phyloP scores from a whole-genome alignment of 2,888 invertebrate genomes.

The Drosophila nigricruria region DNA sequence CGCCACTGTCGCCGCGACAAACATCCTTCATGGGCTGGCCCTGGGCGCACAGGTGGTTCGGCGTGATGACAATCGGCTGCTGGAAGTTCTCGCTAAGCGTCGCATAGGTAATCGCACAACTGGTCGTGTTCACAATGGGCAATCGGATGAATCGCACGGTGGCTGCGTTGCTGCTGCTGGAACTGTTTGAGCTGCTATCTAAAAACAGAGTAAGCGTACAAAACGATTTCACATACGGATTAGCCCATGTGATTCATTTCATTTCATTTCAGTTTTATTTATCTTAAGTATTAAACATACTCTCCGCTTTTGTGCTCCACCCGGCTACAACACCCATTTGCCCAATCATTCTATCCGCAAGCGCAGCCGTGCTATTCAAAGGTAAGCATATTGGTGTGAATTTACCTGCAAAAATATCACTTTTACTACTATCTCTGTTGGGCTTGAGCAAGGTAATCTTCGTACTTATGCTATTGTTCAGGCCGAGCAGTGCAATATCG shows the following conservation, averaged over 20 bases:
- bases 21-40: constrained; percentile 84
- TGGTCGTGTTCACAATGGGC: constrained; percentile 85
- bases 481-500: constrained; percentile 87
- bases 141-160: constrained; percentile 85
- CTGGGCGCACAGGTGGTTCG: constrained; percentile 84
- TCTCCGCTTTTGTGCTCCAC: constrained; percentile 90
- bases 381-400: constrained; percentile 87
- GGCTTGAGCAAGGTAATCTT: too few species aligned
- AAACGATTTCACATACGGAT: neutral
- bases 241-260: constrained; percentile 6
- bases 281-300: constrained; percentile 79
- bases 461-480: constrained; percentile 83
- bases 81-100: constrained; percentile 84
- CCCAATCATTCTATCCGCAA: constrained; percentile 85
- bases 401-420: constrained; percentile 55
- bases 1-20: constrained; percentile 85
- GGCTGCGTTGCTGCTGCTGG: constrained; percentile 36
- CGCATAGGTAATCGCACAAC: constrained; percentile 84
- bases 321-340: constrained; percentile 89
- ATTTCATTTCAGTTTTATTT: constrained; percentile 6
- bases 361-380: constrained; percentile 65
- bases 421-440: neutral
- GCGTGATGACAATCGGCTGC: constrained; percentile 84
- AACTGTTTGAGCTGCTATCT: constrained; percentile 26
- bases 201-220: constrained; percentile 20